Conservation (phyloP, 1,140 invertebrate genomes). For the Kradibia gibbosae region DNA sequence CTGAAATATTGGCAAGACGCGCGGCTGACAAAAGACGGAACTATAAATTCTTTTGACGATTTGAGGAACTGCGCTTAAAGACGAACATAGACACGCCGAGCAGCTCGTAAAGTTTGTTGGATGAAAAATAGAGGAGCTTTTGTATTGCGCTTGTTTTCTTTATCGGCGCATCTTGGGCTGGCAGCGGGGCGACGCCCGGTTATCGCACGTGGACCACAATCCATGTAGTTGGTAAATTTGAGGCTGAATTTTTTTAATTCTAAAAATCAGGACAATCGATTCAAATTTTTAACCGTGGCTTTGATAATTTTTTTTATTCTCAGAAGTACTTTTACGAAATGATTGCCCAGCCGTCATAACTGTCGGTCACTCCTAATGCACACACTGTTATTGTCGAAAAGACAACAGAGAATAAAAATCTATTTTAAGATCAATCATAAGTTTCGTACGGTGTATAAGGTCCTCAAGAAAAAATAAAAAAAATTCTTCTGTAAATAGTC, state of each 20-base stretch:
- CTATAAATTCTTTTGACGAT: constrained; percentile 45
- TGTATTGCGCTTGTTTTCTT: constrained; percentile 9
- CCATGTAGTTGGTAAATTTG: not conserved
- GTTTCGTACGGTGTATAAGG: not conserved
- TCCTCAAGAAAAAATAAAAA: not conserved
- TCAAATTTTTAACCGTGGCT: too few species aligned
- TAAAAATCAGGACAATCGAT: too few species aligned
- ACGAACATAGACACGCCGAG: not conserved
- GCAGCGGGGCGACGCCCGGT: not conserved
- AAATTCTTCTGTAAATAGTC: not conserved
- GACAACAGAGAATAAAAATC: too few species aligned
- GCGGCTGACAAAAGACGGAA: constrained; percentile 44
- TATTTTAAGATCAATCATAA: not conserved
- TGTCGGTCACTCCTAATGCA: too few species aligned
- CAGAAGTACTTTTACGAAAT: too few species aligned
- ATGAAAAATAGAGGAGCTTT: constrained; percentile 22
- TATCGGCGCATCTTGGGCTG: not conserved
- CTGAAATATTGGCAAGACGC: constrained; percentile 48
- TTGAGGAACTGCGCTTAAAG: not conserved
- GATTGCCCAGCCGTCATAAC: too few species aligned
- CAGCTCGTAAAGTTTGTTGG: not conserved
- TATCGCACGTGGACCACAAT: not conserved
- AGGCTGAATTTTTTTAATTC: not conserved
- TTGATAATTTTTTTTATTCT: too few species aligned
- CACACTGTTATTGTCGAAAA: too few species aligned